Percentiles rank a stretch among this genome's conserved stretches.
phyloP scores from a whole-genome alignment of 1,140 invertebrate species.

The Drosophila varians region DNA sequence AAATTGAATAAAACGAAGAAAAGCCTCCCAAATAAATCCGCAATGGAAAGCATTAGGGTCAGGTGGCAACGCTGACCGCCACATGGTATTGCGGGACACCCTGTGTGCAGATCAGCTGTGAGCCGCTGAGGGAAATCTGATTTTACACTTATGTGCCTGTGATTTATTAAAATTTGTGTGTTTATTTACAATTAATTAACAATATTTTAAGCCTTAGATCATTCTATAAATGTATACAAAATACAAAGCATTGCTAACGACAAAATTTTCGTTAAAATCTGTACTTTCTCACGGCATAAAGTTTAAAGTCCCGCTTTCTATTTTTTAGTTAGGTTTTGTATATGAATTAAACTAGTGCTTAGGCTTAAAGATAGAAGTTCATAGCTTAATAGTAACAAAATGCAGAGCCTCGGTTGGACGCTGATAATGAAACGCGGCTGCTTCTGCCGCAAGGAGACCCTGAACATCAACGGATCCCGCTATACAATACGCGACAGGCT shows the following conservation, averaged over 20 bases:
- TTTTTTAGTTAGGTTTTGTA: slow-evolving; percentile 64
- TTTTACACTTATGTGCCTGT: neutral
- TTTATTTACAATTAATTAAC: neutral
- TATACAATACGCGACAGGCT: slow-evolving; percentile 89
- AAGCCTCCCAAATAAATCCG: slow-evolving; percentile 9
- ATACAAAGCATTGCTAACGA: neutral
- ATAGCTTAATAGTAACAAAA: slow-evolving; percentile 73
- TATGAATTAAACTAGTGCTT: slow-evolving; percentile 67
- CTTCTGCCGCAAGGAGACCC: slow-evolving; percentile 90
- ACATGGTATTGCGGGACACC: slow-evolving; percentile 33
- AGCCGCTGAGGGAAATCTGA: neutral
- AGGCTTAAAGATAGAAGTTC: slow-evolving; percentile 53
- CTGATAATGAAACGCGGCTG: slow-evolving; percentile 91
- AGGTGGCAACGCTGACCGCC: slow-evolving; percentile 48
- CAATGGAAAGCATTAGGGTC: neutral
- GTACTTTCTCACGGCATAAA: slow-evolving; percentile 12
- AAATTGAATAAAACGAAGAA: slow-evolving; percentile 26
- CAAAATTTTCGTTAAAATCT: neutral
- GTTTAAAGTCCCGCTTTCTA: slow-evolving; percentile 5
- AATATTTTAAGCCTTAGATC: too few relatives aligned
- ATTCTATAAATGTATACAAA: too few relatives aligned
- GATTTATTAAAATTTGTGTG: neutral
- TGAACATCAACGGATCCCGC: slow-evolving; percentile 88
- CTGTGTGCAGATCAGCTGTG: slow-evolving; percentile 55
- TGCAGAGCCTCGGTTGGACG: slow-evolving; percentile 89